Percentiles rank a stretch among this genome's conserved stretches.
Evolutionary conservation across 2,113 vertebrate genomes (phyloP).

Genomic region (Pseudopodoces humilis): DNA sequence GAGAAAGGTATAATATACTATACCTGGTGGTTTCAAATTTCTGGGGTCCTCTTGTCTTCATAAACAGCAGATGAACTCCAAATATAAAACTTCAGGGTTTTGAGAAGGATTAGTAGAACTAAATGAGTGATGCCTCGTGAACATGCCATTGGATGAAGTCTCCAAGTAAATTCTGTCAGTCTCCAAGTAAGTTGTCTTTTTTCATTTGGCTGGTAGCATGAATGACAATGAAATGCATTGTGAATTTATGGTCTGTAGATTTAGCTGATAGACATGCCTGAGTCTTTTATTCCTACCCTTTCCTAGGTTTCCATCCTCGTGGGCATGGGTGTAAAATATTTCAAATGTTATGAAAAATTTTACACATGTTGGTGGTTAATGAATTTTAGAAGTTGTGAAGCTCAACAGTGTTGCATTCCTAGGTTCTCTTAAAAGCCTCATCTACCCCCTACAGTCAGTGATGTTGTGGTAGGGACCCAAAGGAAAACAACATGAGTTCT

Average conservation of each 20-base stretch:
- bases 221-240: not conserved
- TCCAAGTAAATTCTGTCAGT: not conserved
- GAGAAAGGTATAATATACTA: not conserved
- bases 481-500: slow-evolving; percentile 47
- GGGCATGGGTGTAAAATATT: not conserved
- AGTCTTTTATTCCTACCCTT: not conserved
- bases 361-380: not conserved
- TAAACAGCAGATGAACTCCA: not conserved
- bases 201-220: not conserved
- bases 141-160: not conserved
- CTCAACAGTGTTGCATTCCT: not conserved
- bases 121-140: not conserved
- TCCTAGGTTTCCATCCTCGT: not conserved
- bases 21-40: not conserved
- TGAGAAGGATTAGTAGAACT: not conserved
- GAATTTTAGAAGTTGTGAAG: slow-evolving; percentile 29
- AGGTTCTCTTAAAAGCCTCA: slow-evolving; percentile 30
- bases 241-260: not conserved
- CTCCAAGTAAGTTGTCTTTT: not conserved
- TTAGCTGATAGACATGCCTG: not conserved
- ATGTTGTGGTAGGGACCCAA: slow-evolving; percentile 20
- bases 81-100: not conserved
- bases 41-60: not conserved
- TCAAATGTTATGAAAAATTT: slow-evolving; percentile 17
- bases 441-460: slow-evolving; percentile 33